phyloP scores from a whole-genome alignment of 2,797 vertebrate species.

The Salmo trutta region DNA sequence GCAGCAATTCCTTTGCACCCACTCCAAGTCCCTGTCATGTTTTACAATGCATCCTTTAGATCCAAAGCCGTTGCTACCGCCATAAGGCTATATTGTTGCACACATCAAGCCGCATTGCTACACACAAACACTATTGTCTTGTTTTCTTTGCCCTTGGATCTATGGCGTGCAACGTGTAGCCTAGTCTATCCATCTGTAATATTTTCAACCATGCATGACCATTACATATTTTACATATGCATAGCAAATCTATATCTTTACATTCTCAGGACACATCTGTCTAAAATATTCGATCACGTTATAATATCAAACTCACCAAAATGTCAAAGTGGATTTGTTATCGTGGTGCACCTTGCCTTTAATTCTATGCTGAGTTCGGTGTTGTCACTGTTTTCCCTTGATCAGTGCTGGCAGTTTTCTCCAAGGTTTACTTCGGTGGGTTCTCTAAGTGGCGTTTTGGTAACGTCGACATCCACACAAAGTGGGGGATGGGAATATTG shows the following conservation, averaged over 20 bases:
- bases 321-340: constrained; percentile 1
- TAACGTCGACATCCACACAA: constrained; percentile 52
- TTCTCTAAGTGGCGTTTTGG: constrained; percentile 40
- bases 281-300: background rate
- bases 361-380: background rate
- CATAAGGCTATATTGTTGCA: background rate
- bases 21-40: constrained; percentile 16
- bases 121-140: background rate
- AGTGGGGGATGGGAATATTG: constrained; percentile 48
- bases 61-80: background rate
- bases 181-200: constrained; percentile 3
- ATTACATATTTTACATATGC: constrained; percentile 14
- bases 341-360: background rate
- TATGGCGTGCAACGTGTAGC: background rate
- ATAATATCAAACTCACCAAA: constrained; percentile 4
- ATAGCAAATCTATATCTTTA: background rate
- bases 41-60: constrained; percentile 13
- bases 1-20: constrained; percentile 20
- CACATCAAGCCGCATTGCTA: background rate
- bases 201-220: constrained; percentile 15
- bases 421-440: constrained; percentile 34
- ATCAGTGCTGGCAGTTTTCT: constrained; percentile 26
- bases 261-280: constrained; percentile 1
- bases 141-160: background rate
- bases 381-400: constrained; percentile 13